Evolutionary conservation across 37 sponge, comb jelly and placozoan species (phyloP), one percentile per base, ranked within the genome.

Genomic region (Cladorhizidae sp.): DNA sequence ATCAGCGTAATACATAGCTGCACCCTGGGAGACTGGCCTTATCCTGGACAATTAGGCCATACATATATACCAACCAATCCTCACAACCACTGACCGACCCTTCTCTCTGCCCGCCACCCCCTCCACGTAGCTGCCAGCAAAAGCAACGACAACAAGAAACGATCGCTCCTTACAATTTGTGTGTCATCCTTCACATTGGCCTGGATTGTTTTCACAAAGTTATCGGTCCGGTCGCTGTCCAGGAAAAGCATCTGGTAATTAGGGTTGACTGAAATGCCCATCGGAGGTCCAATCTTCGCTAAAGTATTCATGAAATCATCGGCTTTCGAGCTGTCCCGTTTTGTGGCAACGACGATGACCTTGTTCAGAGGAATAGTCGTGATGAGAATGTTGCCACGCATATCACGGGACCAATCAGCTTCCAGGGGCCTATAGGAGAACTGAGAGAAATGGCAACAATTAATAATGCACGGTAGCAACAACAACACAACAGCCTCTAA

Each of bases 361-460:
- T 83, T 64, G 64, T 73, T 42, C 70, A 89, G 67, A 26, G 31
- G 6, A 26, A 90, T 75, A 21, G 82, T 62, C 0, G 76, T 64
- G 62, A 89, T 90, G 49, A 94, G 72, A 0, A 28, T 36, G 29
- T 72, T 74, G n/a, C 94, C 94, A 26, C 91, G 75, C 90, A 94
- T 87, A 58, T 90, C 94, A 31, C 88, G 74, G 0, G 88, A 77
- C 94, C 94, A 94, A 51, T 94, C 94, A 40, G 94, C 84, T 5
- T 80, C 78, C 6, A 40, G 31, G 0, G 84, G 74, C 18, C 69
- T 58, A 70, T 94, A 94, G 20, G 64, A 28, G 21, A 65, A 80
- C 86, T 89, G 43, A 0, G 36, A 56, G 41, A n/a, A 40, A 33
- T 43, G 38, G 33, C 20, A 38, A 37, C 20, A 38, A 38, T 21